phyloP scores from a whole-genome alignment of 2,113 vertebrate species.

The Athene noctua region DNA sequence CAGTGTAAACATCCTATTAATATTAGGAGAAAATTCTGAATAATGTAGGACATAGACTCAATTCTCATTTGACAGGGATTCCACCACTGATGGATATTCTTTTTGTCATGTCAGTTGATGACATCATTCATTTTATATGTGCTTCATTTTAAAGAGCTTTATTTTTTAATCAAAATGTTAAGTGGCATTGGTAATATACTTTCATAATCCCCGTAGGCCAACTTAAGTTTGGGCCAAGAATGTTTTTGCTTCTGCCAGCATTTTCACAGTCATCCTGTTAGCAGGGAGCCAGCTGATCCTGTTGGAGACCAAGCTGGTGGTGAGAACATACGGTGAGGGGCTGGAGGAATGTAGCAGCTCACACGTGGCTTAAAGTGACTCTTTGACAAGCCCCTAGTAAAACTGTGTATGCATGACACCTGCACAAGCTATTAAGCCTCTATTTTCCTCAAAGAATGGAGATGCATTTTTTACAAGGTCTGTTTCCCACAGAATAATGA shows the following conservation, averaged over 20 bases:
- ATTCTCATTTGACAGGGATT: neutral
- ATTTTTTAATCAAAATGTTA: neutral
- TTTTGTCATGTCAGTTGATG: neutral
- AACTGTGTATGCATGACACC: neutral
- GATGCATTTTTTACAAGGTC: neutral
- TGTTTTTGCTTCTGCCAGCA: neutral
- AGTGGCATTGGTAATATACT: neutral
- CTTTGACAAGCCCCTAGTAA: neutral
- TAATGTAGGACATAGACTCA: neutral
- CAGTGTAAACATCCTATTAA: neutral
- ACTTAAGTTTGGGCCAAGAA: neutral
- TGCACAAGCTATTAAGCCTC: neutral
- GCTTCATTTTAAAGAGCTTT: neutral
- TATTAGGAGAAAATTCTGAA: neutral
- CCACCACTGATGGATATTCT: neutral
- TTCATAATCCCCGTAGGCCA: neutral
- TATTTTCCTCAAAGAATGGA: neutral
- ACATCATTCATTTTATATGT: neutral
- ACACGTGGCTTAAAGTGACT: neutral
- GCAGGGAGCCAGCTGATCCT: neutral
- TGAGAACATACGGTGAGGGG: neutral
- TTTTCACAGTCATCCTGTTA: neutral
- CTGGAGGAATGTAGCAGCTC: neutral
- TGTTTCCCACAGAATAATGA: neutral
- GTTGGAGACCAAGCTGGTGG: neutral